Evolutionary conservation across 2,888 invertebrate species (phyloP).

Genomic region (Himalopsyche japonica): DNA sequence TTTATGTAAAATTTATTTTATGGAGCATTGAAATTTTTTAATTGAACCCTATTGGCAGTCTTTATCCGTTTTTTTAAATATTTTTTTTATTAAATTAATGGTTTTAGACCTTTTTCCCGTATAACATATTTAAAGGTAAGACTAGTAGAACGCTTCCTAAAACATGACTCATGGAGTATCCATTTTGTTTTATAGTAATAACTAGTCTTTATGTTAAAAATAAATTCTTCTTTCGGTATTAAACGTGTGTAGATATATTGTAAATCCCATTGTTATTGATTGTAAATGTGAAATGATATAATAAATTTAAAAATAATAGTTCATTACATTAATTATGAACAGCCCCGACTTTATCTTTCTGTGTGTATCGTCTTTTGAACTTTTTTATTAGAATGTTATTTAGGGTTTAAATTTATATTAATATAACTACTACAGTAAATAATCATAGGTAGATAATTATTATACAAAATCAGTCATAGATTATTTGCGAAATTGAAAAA

Average conservation of each 20-base stretch:
- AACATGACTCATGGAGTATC: neutral
- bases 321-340: neutral
- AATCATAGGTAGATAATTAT: neutral
- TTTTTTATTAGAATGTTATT: neutral
- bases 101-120: neutral
- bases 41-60: neutral
- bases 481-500: neutral
- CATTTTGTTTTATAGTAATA: neutral
- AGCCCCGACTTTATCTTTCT: neutral
- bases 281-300: neutral
- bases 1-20: too few relatives aligned
- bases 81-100: neutral
- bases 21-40: too few relatives aligned
- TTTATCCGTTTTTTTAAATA: neutral
- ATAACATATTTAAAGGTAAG: neutral
- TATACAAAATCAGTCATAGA: neutral
- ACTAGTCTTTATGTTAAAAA: neutral
- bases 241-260: neutral
- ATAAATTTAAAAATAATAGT: neutral
- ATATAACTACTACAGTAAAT: neutral
- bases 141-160: neutral
- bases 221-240: neutral
- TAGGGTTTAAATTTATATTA: neutral
- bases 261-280: neutral
- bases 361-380: neutral